phyloP scores from a whole-genome alignment of 2,888 invertebrate genomes.

The Conops quadrifasciatus region DNA sequence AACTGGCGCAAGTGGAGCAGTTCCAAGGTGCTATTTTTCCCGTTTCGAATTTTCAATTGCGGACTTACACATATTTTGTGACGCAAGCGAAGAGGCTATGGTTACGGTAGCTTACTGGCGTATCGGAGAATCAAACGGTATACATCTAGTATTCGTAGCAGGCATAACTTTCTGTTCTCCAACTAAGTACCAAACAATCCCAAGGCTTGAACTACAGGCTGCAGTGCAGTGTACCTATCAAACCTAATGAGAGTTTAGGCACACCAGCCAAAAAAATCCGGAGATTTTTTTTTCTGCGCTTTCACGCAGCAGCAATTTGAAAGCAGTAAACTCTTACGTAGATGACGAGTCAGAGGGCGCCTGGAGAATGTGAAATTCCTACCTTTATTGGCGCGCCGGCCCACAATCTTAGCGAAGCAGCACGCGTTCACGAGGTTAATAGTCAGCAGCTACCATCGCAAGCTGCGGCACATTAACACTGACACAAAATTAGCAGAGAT shows the following conservation, averaged over 20 bases:
- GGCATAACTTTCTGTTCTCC: neutral
- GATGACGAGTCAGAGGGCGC: constrained; percentile 1
- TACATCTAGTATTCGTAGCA: neutral
- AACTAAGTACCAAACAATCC: constrained; percentile 8
- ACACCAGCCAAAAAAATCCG: neutral
- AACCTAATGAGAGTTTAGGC: neutral
- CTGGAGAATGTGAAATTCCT: neutral
- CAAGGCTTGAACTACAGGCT: neutral
- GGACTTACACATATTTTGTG: constrained; percentile 19
- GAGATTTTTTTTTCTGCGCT: neutral
- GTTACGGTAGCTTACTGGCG: constrained; percentile 16
- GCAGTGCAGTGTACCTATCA: neutral
- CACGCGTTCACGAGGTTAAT: neutral
- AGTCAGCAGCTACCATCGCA: neutral
- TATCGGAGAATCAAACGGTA: neutral
- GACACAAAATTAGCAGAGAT: neutral
- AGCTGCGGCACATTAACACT: neutral
- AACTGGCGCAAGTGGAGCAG: constrained; percentile 26
- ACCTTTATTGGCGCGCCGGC: neutral
- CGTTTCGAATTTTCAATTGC: constrained; percentile 20
- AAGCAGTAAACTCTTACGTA: neutral
- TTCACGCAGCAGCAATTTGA: neutral
- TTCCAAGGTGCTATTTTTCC: constrained; percentile 34
- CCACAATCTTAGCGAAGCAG: neutral
- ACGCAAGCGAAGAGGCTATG: constrained; percentile 16